Percentiles rank a stretch among this genome's conserved stretches.
phyloP scores from a whole-genome alignment of 2,888 invertebrate species.

The Pollenia labialis region DNA sequence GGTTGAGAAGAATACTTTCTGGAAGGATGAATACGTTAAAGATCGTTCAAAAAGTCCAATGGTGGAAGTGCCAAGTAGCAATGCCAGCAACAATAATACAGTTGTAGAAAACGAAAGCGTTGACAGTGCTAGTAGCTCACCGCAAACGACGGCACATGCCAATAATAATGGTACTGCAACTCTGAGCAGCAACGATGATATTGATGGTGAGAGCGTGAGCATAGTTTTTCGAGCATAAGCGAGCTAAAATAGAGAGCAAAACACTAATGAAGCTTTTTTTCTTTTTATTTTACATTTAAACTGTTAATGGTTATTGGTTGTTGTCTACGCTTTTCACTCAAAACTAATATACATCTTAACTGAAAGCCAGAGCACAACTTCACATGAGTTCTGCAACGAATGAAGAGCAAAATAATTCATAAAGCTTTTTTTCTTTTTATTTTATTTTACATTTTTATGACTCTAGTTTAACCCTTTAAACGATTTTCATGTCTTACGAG shows the following conservation, averaged over 20 bases:
- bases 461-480: no score
- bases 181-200: constrained; percentile 59
- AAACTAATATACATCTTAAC: background rate
- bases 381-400: no score
- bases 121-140: constrained; percentile 67
- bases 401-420: no score
- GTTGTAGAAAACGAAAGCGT: constrained; percentile 67
- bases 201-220: constrained; percentile 69
- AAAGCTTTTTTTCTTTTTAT: no score
- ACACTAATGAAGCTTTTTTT: constrained; percentile 40
- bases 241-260: constrained; percentile 6
- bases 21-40: constrained; percentile 85
- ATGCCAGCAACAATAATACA: constrained; percentile 72
- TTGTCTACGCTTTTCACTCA: constrained; percentile 52
- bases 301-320: constrained; percentile 64
- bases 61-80: constrained; percentile 75
- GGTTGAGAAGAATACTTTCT: constrained; percentile 87
- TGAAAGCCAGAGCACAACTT: no score
- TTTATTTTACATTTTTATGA: no score
- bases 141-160: constrained; percentile 63
- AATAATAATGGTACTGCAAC: constrained; percentile 65
- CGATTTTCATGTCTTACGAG: no score
- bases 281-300: constrained; percentile 37
- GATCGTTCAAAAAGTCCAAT: constrained; percentile 84
- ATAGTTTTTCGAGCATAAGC: constrained; percentile 14